These are phyloP conservation scores for Anagrus nilaparvatae DNA, from an alignment of 1,140 invertebrate species.

Conservation along the genomic window DNA sequence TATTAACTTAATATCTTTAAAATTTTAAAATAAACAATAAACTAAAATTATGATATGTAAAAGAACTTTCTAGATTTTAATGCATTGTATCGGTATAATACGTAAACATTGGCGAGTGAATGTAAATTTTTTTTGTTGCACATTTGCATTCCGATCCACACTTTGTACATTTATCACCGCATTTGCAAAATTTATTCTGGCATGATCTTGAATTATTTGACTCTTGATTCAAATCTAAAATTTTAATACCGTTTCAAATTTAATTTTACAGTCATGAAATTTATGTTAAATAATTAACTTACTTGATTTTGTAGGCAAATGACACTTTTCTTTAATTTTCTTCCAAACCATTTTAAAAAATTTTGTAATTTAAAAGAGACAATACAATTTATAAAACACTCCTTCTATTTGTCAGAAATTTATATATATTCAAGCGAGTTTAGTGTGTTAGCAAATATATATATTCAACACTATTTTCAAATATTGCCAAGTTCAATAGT, in stretches of 20 bases:
- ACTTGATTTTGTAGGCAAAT: slow-evolving; percentile 22
- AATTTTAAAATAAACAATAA: too few species aligned
- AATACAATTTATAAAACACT: too few species aligned
- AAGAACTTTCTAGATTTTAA: slow-evolving; percentile 18
- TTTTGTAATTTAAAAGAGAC: too few species aligned
- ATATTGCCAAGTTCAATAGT: neutral
- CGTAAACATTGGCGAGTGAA: slow-evolving; percentile 29
- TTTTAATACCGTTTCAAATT: neutral
- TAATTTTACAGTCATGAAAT: slow-evolving; percentile 2
- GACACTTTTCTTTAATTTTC: slow-evolving; percentile 22
- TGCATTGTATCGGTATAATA: slow-evolving; percentile 35
- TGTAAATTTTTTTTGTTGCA: slow-evolving; percentile 23
- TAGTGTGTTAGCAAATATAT: neutral
- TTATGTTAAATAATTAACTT: slow-evolving; percentile 11
- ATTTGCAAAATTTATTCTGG: slow-evolving; percentile 20
- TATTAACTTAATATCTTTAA: too few species aligned
- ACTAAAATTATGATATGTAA: too few species aligned
- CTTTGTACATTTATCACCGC: slow-evolving; percentile 23
- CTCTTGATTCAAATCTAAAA: slow-evolving; percentile 9
- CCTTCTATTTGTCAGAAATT: too few species aligned
- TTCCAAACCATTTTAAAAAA: slow-evolving; percentile 32
- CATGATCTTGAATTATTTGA: slow-evolving; percentile 16
- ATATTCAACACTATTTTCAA: neutral
- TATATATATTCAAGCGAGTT: too few species aligned
- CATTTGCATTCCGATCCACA: slow-evolving; percentile 30